A percentile compares a stretch with the other conserved stretches of the same genome.
Conservation (phyloP, 2,113 vertebrate genomes). For the Rutilus rutilus region DNA sequence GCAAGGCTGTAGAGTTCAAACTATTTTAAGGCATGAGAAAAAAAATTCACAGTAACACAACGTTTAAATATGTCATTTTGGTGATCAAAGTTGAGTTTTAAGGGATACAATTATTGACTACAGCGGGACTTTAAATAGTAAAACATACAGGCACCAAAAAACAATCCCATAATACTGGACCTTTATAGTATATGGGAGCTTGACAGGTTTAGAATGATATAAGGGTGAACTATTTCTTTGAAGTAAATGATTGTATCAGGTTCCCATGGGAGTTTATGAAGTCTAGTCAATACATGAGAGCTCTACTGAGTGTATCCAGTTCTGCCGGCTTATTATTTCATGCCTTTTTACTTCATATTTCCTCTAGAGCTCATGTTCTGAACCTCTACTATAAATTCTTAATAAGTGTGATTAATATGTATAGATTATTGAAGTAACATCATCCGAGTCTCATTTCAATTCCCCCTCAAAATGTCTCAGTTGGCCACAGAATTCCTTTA, state of each 20-base stretch:
- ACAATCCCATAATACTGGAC: background rate
- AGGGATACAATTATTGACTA: too few relatives aligned
- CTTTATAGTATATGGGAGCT: background rate
- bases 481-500: background rate
- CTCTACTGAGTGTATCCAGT: background rate
- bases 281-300: background rate
- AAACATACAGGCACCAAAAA: background rate
- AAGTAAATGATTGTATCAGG: background rate
- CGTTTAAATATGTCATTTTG: too few relatives aligned
- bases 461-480: background rate
- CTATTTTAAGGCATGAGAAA: too few relatives aligned
- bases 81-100: too few relatives aligned
- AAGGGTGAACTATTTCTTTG: background rate
- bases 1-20: too few relatives aligned
- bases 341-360: slow-evolving; percentile 16
- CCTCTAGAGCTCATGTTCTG: background rate
- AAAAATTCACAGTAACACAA: too few relatives aligned
- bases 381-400: slow-evolving; percentile 25
- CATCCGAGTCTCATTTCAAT: background rate
- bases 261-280: background rate
- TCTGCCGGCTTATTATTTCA: background rate
- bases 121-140: background rate
- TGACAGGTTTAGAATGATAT: background rate
- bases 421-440: slow-evolving; percentile 23
- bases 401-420: slow-evolving; percentile 25